Base-by-base conservation (phyloP, 2,888 invertebrate genomes). In the Epsilonema sp. region DNA sequence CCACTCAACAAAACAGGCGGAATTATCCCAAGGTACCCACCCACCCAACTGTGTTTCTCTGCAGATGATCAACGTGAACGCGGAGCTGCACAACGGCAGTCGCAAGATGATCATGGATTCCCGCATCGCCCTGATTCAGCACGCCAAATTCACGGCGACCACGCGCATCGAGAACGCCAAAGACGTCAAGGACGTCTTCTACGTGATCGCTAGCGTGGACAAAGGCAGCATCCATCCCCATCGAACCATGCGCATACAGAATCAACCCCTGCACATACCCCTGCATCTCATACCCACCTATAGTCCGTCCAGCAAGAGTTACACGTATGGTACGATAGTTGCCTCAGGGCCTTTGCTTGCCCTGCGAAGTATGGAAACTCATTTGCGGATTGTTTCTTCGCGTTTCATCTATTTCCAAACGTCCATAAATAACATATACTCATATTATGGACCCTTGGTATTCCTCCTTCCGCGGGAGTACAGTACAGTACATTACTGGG, bases 131-230 rank as follows among this genome's bases (percentile, higher is more conserved):
- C 44, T 47, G 36, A 44, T 47, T 3, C 47, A 47, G 37, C 26
- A 46, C 4, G 44, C 47, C 25, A 31, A 21, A 31, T 47, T 46
- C 22, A n/a, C 5, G 31, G 47, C 47, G 3, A n/a, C 22, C 20
- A 44, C 36, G 16, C 47, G 47, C 8, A 46, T 46, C 38, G 47
- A 47, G 31, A 46, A 47, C 13, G 47, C 36, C 19, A 11, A 46
- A 5, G 47, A 47, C 26, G n/a, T n/a, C 5, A 47, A 47, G 26
- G 45, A 47, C 11, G 37, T 36, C 5, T 20, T 20, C 3, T 26
- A 44, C n/a, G n/a, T 8, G 13, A 22, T 47, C 20, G 16, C 16
- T 13, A 5, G 4, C 11, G n/a, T 46, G 4, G 16, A 16, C 2
- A 21, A 21, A 24, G 45, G 20, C 22, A 20, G n/a, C 3, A 31